Conservation (phyloP, 2,888 invertebrate species). For the Euspilapteryx auroguttella region DNA sequence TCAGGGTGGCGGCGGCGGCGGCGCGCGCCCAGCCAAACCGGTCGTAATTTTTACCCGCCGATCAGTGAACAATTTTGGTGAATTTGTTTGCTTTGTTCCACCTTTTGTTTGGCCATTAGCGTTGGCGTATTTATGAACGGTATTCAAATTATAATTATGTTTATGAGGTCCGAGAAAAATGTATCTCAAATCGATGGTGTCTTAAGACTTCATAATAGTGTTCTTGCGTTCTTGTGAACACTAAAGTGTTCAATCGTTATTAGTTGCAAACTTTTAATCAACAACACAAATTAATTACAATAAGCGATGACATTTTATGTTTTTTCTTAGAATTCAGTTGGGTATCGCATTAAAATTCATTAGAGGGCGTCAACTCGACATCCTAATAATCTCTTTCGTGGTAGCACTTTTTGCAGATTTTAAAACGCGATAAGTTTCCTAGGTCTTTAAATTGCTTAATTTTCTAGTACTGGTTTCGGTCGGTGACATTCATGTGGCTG, state of each 20-base stretch:
- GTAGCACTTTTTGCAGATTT: not conserved
- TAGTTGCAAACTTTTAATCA: no score
- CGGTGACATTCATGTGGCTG: no score
- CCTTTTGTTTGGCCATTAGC: constrained; percentile 43
- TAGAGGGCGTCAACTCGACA: no score
- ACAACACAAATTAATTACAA: constrained; percentile 1
- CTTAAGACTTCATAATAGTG: constrained; percentile 2
- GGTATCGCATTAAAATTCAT: not conserved
- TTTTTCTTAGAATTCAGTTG: not conserved
- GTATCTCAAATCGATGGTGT: constrained; percentile 6
- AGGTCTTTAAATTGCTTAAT: no score
- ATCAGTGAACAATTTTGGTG: constrained; percentile 44
- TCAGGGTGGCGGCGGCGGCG: constrained; percentile 6
- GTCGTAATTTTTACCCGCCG: constrained; percentile 40
- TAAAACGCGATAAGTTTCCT: no score
- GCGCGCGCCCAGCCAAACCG: constrained; percentile 15
- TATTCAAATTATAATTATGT: constrained; percentile 35
- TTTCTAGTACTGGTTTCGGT: no score
- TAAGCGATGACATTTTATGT: not conserved
- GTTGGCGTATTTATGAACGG: constrained; percentile 30
- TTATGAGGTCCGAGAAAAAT: not conserved
- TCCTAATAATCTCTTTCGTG: no score
- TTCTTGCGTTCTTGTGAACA: no score
- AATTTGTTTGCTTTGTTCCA: constrained; percentile 49
- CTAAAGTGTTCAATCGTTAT: no score